Evolutionary conservation across 2,797 vertebrate genomes (phyloP).

Genomic region (Sebastes flavidus): DNA sequence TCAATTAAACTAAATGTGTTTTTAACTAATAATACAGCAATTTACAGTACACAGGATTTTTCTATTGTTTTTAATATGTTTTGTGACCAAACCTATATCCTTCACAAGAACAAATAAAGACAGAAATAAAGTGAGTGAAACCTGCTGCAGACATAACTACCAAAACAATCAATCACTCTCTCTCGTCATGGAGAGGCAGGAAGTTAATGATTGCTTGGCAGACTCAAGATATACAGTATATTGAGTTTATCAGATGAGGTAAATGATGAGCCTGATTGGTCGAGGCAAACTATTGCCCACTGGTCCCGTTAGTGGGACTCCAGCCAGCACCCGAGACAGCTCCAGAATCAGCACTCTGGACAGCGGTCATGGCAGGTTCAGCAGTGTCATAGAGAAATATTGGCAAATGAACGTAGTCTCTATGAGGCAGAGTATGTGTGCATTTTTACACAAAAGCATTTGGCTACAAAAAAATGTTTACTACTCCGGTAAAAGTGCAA

Average conservation of each 20-base stretch:
- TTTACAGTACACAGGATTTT: not conserved
- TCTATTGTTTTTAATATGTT: not conserved
- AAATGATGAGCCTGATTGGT: not conserved
- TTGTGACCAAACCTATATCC: not conserved
- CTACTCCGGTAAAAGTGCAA: not conserved
- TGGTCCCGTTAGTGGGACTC: not conserved
- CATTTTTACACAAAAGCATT: not conserved
- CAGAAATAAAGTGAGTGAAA: not conserved
- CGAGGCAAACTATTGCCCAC: no score
- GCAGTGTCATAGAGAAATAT: not conserved
- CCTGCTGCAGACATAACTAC: not conserved
- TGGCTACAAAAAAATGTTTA: not conserved
- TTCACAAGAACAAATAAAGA: not conserved
- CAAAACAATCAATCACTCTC: not conserved
- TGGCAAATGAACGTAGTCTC: not conserved
- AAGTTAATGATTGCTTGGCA: not conserved
- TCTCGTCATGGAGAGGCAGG: not conserved
- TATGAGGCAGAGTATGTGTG: not conserved
- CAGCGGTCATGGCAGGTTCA: not conserved
- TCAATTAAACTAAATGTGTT: not conserved
- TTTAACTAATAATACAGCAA: not conserved
- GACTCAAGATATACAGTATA: not conserved
- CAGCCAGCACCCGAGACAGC: not conserved
- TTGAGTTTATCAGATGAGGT: not conserved
- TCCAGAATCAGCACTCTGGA: constrained; percentile 10